phyloP scores from a whole-genome alignment of 2,797 vertebrate genomes.

The Macrochelys suwanniensis region DNA sequence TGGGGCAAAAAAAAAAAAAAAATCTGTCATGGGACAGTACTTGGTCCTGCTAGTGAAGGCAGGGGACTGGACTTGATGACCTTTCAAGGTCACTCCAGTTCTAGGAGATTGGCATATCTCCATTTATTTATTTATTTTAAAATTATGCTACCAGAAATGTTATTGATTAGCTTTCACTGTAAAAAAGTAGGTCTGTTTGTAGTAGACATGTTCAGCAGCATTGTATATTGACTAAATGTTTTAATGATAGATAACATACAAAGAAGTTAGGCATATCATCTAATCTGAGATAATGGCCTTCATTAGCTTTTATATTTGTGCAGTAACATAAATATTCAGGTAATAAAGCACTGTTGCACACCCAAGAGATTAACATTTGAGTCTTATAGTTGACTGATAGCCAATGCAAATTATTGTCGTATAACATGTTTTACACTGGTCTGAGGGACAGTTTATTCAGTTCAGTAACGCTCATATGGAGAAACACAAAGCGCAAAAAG shows the following conservation, averaged over 20 bases:
- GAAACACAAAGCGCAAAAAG: background rate
- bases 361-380: conserved; percentile 14
- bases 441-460: background rate
- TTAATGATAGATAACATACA: conserved; percentile 66
- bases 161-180: conserved; percentile 75
- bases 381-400: background rate
- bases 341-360: conserved; percentile 4
- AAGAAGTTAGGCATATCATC: conserved; percentile 18
- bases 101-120: too few species aligned
- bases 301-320: conserved; percentile 57
- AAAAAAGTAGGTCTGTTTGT: conserved; percentile 64
- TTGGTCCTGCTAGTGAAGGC: too few species aligned
- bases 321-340: background rate
- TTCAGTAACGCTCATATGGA: background rate
- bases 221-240: conserved; percentile 72
- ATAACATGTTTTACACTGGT: background rate
- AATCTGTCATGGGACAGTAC: too few species aligned
- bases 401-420: background rate
- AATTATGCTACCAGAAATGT: conserved; percentile 44
- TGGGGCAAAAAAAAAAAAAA: too few species aligned
- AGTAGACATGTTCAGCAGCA: conserved; percentile 69
- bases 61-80: too few species aligned
- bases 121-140: too few species aligned
- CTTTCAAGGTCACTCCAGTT: too few species aligned
- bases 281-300: conserved; percentile 42